These are phyloP conservation scores for Actenoides lindsayi DNA, from an alignment of 2,113 vertebrate species.

Conservation along the genomic window DNA sequence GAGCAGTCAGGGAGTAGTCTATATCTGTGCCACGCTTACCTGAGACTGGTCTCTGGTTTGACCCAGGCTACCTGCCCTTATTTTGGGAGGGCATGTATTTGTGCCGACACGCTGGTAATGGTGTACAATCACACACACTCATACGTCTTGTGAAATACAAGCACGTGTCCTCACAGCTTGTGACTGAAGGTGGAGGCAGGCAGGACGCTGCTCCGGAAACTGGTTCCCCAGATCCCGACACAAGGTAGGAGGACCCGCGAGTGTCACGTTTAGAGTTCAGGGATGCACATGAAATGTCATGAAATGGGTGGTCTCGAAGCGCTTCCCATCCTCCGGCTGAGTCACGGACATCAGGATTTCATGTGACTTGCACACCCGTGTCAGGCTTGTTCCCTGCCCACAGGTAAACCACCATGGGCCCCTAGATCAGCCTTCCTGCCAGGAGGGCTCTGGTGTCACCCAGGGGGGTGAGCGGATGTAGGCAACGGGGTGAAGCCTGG, in stretches of 20 bases:
- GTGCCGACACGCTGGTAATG: fast-evolving
- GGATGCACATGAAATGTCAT: background rate
- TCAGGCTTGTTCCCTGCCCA: background rate
- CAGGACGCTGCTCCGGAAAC: background rate
- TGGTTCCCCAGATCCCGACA: fast-evolving
- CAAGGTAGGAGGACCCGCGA: background rate
- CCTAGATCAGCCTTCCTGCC: background rate
- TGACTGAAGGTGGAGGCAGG: background rate
- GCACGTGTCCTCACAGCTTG: background rate
- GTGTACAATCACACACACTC: background rate
- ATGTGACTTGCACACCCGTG: background rate
- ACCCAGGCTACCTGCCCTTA: background rate
- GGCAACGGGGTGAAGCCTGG: background rate
- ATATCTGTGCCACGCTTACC: background rate
- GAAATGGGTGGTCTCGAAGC: fast-evolving
- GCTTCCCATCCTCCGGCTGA: background rate
- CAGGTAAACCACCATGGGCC: background rate
- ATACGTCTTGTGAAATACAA: background rate
- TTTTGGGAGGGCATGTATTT: background rate
- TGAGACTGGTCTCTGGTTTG: background rate
- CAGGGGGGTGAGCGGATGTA: fast-evolving
- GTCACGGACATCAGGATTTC: background rate
- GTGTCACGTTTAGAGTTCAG: background rate
- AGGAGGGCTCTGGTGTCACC: background rate
- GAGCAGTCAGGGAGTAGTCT: background rate